These are phyloP conservation scores for Scotopteryx bipunctaria DNA, from an alignment of 2,888 invertebrate genomes.

Conservation along the genomic window DNA sequence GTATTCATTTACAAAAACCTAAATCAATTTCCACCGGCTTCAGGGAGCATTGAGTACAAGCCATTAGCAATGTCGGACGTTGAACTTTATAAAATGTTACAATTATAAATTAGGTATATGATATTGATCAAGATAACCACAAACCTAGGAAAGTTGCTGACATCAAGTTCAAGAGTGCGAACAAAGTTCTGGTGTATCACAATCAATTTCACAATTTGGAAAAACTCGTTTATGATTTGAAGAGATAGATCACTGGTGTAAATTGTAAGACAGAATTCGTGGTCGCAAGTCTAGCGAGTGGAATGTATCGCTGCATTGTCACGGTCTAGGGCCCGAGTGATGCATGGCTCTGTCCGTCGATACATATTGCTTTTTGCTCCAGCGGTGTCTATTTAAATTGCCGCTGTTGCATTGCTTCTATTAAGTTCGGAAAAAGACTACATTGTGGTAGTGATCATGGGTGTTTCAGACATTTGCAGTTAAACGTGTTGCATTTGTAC, in stretches of 20 bases:
- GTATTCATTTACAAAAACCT: no score
- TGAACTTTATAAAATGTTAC: no score
- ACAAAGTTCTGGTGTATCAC: no score
- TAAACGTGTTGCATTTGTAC: slow-evolving; percentile 2
- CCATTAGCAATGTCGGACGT: no score
- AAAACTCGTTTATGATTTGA: no score
- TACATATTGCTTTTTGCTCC: slow-evolving; percentile 36
- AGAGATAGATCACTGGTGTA: not conserved
- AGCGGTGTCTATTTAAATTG: slow-evolving; percentile 20
- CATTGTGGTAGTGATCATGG: slow-evolving; percentile 8
- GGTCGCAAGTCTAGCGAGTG: slow-evolving; percentile 8
- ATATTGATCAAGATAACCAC: no score
- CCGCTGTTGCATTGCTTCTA: slow-evolving; percentile 15
- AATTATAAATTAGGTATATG: no score
- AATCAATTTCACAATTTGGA: no score
- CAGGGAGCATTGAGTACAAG: no score
- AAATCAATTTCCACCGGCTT: no score
- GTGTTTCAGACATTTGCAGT: not conserved
- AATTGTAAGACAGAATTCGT: slow-evolving; percentile 3
- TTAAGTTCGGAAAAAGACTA: slow-evolving; percentile 6
- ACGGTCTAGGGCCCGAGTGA: slow-evolving; percentile 41
- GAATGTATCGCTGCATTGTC: slow-evolving; percentile 31
- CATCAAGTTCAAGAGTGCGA: no score
- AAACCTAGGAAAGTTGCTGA: no score
- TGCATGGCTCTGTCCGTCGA: slow-evolving; percentile 32